Percentiles rank a stretch among this genome's conserved stretches.
phyloP scores from a whole-genome alignment of 2,797 vertebrate species.

The Sparidentex hasta region DNA sequence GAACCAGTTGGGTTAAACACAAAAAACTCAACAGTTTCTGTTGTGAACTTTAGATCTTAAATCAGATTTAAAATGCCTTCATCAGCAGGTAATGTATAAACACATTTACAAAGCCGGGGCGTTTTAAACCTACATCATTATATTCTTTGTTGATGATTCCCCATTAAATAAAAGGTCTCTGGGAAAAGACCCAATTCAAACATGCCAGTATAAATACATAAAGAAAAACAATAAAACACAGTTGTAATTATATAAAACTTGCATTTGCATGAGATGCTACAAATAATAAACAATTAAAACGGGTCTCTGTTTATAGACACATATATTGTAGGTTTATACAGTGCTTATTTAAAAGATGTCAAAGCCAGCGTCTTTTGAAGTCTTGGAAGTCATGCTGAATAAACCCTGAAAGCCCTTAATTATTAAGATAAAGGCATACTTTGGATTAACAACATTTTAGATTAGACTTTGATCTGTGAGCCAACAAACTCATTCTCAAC shows the following conservation, averaged over 20 bases:
- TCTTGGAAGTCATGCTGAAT: background rate
- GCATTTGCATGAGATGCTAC: background rate
- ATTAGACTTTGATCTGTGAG: background rate
- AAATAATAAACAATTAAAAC: background rate
- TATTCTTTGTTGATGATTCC: background rate
- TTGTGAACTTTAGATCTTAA: background rate
- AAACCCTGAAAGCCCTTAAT: background rate
- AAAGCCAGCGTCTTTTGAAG: background rate
- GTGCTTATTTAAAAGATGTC: background rate
- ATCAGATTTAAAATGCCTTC: background rate
- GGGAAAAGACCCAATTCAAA: background rate
- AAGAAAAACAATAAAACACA: background rate
- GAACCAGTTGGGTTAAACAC: slow-evolving; percentile 3
- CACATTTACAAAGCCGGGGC: background rate
- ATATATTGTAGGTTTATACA: background rate
- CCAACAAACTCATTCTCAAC: background rate
- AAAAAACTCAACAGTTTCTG: background rate
- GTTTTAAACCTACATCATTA: background rate
- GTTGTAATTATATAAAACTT: background rate
- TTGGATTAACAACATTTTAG: background rate
- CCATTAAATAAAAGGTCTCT: background rate
- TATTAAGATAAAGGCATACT: background rate
- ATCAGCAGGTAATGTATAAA: background rate
- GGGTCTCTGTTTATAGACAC: background rate
- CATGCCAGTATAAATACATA: background rate